These are phyloP conservation scores for Knipowitschia caucasica DNA, from an alignment of 2,797 vertebrate genomes.

Conservation along the genomic window DNA sequence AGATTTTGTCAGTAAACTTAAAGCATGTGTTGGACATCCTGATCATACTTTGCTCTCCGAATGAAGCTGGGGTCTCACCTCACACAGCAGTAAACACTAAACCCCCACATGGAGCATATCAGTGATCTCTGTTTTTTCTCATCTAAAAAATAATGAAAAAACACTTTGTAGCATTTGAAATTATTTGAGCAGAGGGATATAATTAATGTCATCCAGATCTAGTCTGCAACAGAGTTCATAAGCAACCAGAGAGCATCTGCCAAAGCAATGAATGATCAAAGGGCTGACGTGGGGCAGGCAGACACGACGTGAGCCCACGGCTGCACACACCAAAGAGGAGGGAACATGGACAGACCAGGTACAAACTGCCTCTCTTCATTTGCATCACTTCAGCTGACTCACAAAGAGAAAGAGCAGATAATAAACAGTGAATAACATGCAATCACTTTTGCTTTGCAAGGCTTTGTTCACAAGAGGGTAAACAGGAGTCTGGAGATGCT, in stretches of 20 bases:
- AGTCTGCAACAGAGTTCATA: conserved; percentile 63
- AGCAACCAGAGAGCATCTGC: conserved; percentile 74
- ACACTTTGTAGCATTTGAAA: conserved; percentile 64
- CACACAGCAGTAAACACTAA: conserved; percentile 62
- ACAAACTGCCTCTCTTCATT: conserved; percentile 71
- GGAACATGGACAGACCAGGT: conserved; percentile 64
- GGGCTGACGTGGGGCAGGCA: conserved; percentile 51
- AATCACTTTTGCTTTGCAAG: conserved; percentile 65
- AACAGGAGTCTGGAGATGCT: conserved; percentile 40
- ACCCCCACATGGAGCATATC: conserved; percentile 45
- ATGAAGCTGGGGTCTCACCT: conserved; percentile 62
- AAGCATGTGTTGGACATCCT: conserved; percentile 38
- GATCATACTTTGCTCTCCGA: conserved; percentile 64
- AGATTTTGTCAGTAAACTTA: no score
- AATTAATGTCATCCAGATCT: conserved; percentile 70
- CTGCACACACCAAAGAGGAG: conserved; percentile 8
- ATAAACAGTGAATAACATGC: conserved; percentile 65
- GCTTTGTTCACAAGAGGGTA: conserved; percentile 43
- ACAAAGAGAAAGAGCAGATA: conserved; percentile 62
- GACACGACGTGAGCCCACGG: conserved; percentile 13
- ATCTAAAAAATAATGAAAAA: conserved; percentile 68
- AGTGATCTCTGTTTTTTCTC: conserved; percentile 62
- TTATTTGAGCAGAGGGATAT: conserved; percentile 60
- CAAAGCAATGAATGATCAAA: conserved; percentile 74
- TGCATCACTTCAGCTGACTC: conserved; percentile 67